These are phyloP conservation scores for Phodopus roborovskii DNA, from an alignment of 2,113 vertebrate species.

Conservation along the genomic window DNA sequence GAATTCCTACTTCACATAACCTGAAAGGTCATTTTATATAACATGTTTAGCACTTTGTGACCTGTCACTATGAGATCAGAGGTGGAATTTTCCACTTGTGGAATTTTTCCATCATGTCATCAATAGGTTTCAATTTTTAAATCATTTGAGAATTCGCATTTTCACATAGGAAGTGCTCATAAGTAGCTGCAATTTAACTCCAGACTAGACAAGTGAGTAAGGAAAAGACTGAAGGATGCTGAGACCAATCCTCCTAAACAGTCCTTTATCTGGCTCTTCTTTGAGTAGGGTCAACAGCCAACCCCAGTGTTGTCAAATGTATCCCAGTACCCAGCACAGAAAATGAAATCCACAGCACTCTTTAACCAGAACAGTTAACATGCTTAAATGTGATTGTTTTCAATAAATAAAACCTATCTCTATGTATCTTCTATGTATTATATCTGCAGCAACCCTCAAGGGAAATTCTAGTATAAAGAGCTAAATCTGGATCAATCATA, in stretches of 20 bases:
- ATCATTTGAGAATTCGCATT: background rate
- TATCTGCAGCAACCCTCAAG: background rate
- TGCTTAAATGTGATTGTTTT: constrained; percentile 2
- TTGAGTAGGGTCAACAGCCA: background rate
- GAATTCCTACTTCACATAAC: background rate
- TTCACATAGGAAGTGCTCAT: background rate
- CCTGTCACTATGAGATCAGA: background rate
- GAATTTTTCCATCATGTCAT: background rate
- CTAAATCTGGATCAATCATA: background rate
- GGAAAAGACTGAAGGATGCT: background rate
- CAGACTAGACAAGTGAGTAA: background rate
- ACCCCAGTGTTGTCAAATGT: background rate
- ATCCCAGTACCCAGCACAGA: background rate
- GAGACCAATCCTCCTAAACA: background rate
- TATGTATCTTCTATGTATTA: background rate
- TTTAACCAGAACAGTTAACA: background rate
- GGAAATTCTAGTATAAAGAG: background rate
- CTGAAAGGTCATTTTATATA: background rate
- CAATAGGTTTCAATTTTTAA: background rate
- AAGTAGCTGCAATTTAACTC: background rate
- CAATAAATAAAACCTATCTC: background rate
- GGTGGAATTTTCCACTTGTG: background rate
- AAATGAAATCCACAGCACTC: background rate
- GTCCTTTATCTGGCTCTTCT: background rate
- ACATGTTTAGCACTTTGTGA: background rate